These are phyloP conservation scores for Pachyseris speciosa DNA, from an alignment of 64 coral and sea anemone species.

Conservation along the genomic window DNA sequence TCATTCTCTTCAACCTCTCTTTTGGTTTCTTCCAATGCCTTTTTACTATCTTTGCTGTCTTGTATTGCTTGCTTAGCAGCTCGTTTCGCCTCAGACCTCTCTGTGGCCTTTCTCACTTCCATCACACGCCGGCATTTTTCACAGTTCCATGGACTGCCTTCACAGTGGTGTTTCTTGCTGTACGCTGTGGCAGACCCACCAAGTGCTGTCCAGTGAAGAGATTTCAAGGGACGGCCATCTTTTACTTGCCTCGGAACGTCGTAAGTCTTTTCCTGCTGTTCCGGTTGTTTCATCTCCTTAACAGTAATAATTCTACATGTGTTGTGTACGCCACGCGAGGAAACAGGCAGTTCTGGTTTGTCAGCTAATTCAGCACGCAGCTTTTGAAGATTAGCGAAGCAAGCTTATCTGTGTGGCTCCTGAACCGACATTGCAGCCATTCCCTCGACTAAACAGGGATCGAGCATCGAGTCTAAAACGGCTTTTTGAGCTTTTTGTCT, in stretches of 20 bases:
- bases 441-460: slow-evolving; percentile 8
- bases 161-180: neutral
- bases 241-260: neutral
- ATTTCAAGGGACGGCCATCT: slow-evolving; percentile 12
- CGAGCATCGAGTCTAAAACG: slow-evolving; percentile 6
- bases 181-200: neutral
- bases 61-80: slow-evolving; percentile 12
- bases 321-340: neutral
- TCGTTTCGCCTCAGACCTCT: slow-evolving; percentile 12
- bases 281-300: neutral
- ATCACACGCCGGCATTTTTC: slow-evolving; percentile 12
- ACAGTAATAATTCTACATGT: neutral
- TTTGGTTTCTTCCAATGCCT: neutral
- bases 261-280: neutral
- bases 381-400: slow-evolving; percentile 17
- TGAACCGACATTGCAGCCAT: neutral
- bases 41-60: neutral
- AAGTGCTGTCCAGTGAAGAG: slow-evolving; percentile 29
- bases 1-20: neutral
- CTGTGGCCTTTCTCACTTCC: slow-evolving; percentile 7
- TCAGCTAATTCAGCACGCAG: neutral
- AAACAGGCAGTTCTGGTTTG: neutral
- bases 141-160: neutral
- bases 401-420: neutral
- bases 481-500: neutral